Evolutionary conservation across 2,113 vertebrate species (phyloP).

Genomic region (Tautogolabrus adspersus): DNA sequence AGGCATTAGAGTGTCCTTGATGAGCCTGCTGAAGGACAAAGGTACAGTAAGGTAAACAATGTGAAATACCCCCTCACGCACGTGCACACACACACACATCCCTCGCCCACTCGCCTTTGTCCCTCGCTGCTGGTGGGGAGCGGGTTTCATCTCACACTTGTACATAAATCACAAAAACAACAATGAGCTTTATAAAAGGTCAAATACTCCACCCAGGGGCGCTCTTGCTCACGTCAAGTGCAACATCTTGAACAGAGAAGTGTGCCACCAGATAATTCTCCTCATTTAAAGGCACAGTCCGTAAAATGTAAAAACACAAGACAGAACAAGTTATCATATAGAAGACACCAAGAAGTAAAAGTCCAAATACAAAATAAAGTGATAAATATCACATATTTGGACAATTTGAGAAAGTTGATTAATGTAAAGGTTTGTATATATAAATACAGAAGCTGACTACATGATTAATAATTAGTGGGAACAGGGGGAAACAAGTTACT

Average conservation of each 20-base stretch:
- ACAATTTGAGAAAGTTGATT: too few species aligned
- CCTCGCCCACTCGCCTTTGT: background rate
- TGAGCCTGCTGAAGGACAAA: conserved; percentile 47
- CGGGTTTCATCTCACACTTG: conserved; percentile 42
- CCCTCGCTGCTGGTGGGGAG: conserved; percentile 22
- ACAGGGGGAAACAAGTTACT: too few species aligned
- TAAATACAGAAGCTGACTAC: too few species aligned
- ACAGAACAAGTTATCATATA: too few species aligned
- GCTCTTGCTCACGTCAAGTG: conserved; percentile 6
- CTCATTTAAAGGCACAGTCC: conserved; percentile 20
- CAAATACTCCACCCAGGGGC: background rate
- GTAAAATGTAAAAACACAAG: background rate
- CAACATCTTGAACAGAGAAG: conserved; percentile 13
- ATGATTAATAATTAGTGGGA: too few species aligned
- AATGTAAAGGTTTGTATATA: too few species aligned
- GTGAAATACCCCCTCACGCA: conserved; percentile 15
- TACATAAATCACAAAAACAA: conserved; percentile 61
- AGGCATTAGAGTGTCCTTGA: conserved; percentile 30
- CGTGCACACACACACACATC: background rate
- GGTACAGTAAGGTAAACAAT: conserved; percentile 48
- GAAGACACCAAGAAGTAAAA: too few species aligned
- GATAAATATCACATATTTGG: too few species aligned
- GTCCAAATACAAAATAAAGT: too few species aligned
- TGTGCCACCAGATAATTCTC: conserved; percentile 8
- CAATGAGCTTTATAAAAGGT: conserved; percentile 45